Evolutionary conservation across 2,113 vertebrate species (phyloP), one percentile per base, ranked within the genome.

Genomic region (Chlorocebus sabaeus): DNA sequence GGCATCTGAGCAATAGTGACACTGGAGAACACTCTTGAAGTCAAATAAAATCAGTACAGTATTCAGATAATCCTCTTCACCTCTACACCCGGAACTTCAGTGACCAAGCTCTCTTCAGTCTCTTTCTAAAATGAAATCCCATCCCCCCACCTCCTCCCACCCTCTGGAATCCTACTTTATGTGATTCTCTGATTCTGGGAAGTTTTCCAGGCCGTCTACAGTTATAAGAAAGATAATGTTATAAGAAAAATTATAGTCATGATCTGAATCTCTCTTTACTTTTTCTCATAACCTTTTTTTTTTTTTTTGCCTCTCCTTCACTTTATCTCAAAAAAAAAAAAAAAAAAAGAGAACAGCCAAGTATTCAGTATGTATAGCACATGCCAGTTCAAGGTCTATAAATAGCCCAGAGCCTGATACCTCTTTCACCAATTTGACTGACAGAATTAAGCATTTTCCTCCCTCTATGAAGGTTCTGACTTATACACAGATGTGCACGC

Each of bases 1-100:
- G 97, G 86, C 96, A 88, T 38, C 70, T 22, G 45, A 79, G 83
- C 82, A 38, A 38, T 30, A 85, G 81, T 96, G 94, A 97, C 61
- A 95, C 70, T 87, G 57, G 93, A 96, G 95, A 98, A 76, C 95
- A 92, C 67, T 43, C 70, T 97, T 84, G 67, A 98, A 97, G 94
- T 97, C 89, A 95, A 95, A 95, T 97, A 96, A 97, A 96, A 95
- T 88, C 95, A 96, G 90, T 79, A 16, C 35, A 95, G 93, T 81
- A 95, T 98, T 95, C 92, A 93, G 94, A 95, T 97, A 95, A 96
- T 97, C 80, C 94, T 96, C 82, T 86, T 96, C 70, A 70, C 94
- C 43, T 96, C 72, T 50, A 52, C 90, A 88, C 89, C 90, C 68
- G 61, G 80, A 64, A 67, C 64, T 80, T 80, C 27, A 52, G 32